Evolutionary conservation across 2,888 invertebrate species (phyloP).

Genomic region (Erebia aethiops): DNA sequence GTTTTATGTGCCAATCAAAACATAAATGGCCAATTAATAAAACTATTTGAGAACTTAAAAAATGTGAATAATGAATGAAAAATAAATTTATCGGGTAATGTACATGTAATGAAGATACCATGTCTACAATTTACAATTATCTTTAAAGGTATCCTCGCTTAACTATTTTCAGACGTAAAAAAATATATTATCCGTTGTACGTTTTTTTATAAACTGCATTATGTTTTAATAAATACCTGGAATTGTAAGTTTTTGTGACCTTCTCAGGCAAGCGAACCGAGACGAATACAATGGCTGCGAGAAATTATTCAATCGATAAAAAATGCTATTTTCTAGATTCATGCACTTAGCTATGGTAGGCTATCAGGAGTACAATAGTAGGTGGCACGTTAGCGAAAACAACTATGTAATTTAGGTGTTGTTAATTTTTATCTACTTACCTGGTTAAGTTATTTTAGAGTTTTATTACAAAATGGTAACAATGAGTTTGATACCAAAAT

Average conservation of each 20-base stretch:
- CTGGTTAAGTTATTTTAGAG: neutral
- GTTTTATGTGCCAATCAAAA: too few species aligned
- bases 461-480: too few species aligned
- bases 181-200: neutral
- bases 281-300: constrained; percentile 42
- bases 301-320: constrained; percentile 43
- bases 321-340: constrained; percentile 35
- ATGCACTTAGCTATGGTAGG: constrained; percentile 30
- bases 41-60: too few species aligned
- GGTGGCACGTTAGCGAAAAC: constrained; percentile 18
- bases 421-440: constrained; percentile 22
- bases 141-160: neutral
- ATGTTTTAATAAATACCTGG: constrained; percentile 38
- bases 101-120: too few species aligned
- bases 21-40: too few species aligned
- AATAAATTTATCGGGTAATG: too few species aligned
- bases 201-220: constrained; percentile 21
- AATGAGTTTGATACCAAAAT: too few species aligned
- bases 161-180: neutral
- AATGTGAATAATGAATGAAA: too few species aligned
- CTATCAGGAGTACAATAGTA: constrained; percentile 31
- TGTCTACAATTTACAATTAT: neutral
- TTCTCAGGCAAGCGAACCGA: constrained; percentile 44
- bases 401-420: constrained; percentile 26
- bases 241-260: constrained; percentile 42